A percentile compares a stretch with the other conserved stretches of the same genome.
These are phyloP conservation scores for Solenopsis invicta DNA, from an alignment of 1,140 invertebrate genomes.

Conservation along the genomic window DNA sequence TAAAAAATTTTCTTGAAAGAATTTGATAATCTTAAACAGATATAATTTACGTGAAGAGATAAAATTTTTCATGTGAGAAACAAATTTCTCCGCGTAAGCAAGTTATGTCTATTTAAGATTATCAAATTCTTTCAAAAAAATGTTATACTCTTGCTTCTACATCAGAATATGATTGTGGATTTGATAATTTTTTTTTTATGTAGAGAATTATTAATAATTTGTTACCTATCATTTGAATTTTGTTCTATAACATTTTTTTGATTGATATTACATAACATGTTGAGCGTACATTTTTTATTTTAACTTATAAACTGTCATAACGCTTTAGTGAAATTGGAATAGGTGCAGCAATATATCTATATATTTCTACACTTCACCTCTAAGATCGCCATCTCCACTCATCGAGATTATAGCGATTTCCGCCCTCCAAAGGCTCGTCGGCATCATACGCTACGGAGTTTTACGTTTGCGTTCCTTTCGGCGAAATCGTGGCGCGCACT, in stretches of 20 bases:
- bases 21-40: too few relatives aligned
- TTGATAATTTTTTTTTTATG: too few relatives aligned
- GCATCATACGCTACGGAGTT: not conserved
- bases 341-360: not conserved
- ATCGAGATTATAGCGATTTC: conserved; percentile 26
- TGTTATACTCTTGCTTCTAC: too few relatives aligned
- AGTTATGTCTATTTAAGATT: too few relatives aligned
- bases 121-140: too few relatives aligned
- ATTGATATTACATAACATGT: not conserved
- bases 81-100: too few relatives aligned
- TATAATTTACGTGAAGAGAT: too few relatives aligned
- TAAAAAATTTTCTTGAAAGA: too few relatives aligned
- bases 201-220: not conserved
- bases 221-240: not conserved
- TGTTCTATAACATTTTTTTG: not conserved
- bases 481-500: conserved; percentile 62
- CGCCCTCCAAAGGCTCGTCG: not conserved
- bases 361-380: not conserved
- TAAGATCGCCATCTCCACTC: not conserved
- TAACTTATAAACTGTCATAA: not conserved
- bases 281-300: not conserved
- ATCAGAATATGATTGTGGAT: too few relatives aligned
- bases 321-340: not conserved
- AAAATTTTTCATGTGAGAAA: too few relatives aligned
- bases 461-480: conserved; percentile 59